Conservation (phyloP, 2,797 vertebrate species). For the Falco concolor region DNA sequence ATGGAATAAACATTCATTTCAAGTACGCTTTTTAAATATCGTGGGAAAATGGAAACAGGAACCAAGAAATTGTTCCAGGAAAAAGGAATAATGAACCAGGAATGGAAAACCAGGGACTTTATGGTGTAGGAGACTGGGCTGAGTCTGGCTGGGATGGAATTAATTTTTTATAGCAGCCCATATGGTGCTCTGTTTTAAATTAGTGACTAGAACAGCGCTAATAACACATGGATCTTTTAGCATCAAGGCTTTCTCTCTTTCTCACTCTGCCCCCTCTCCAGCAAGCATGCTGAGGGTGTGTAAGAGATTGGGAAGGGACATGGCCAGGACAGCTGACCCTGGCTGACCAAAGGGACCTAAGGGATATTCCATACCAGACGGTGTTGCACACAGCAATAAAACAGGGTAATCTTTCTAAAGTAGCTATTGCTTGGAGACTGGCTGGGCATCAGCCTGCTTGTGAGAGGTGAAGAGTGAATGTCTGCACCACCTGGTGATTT, state of each 20-base stretch:
- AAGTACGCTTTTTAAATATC: neutral
- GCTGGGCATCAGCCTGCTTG: neutral
- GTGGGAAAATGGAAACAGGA: neutral
- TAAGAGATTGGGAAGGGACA: neutral
- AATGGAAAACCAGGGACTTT: neutral
- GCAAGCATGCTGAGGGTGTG: rapidly evolving
- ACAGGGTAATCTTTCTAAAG: neutral
- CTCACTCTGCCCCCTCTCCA: neutral
- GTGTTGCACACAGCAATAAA: neutral
- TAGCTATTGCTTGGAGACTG: neutral
- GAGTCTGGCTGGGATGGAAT: neutral
- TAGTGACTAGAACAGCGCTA: neutral
- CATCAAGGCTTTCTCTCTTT: neutral
- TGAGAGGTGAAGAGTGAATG: neutral
- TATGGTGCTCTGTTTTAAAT: neutral
- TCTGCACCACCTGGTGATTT: neutral
- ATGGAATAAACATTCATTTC: neutral
- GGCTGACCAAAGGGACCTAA: neutral
- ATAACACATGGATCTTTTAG: neutral
- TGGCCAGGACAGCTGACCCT: neutral
- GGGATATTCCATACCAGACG: neutral
- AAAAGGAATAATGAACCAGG: neutral
- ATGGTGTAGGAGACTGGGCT: neutral
- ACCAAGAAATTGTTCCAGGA: neutral
- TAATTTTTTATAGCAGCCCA: neutral